These are phyloP conservation scores for Vulpes vulpes DNA, from an alignment of 2,113 vertebrate genomes.

Conservation along the genomic window DNA sequence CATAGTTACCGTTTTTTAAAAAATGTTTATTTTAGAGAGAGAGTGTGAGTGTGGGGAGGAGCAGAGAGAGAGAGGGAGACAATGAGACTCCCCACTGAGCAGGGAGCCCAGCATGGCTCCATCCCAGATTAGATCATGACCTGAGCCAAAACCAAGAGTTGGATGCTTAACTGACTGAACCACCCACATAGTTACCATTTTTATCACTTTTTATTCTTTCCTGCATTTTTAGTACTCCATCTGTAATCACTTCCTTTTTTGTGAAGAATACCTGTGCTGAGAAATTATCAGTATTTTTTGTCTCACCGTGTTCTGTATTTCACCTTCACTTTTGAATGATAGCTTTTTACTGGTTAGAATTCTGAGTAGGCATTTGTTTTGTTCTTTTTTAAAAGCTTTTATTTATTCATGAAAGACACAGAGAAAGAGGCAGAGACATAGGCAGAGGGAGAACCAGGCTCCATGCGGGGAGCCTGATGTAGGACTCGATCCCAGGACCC, in stretches of 20 bases:
- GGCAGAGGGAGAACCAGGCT: too few species aligned
- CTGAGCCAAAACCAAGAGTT: neutral
- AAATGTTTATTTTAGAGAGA: neutral
- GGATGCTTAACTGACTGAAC: neutral
- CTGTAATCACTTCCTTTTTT: neutral
- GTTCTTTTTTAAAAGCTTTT: neutral
- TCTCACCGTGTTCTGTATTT: constrained; percentile 19
- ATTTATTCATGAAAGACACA: too few species aligned
- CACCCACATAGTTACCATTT: neutral
- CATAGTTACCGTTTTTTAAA: neutral
- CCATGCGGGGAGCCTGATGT: too few species aligned
- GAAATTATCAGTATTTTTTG: constrained; percentile 16
- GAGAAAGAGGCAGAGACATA: too few species aligned
- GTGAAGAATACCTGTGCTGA: neutral
- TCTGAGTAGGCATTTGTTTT: neutral
- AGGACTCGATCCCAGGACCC: too few species aligned
- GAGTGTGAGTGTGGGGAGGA: neutral
- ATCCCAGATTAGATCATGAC: neutral
- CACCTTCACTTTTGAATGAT: neutral
- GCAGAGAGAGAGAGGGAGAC: neutral
- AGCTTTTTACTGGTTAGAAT: neutral
- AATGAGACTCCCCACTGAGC: neutral
- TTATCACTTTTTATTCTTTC: neutral
- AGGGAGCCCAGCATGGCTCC: neutral
- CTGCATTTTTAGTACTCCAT: neutral